Base-by-base conservation (phyloP, 2,888 invertebrate species). In the Noctua pronuba region DNA sequence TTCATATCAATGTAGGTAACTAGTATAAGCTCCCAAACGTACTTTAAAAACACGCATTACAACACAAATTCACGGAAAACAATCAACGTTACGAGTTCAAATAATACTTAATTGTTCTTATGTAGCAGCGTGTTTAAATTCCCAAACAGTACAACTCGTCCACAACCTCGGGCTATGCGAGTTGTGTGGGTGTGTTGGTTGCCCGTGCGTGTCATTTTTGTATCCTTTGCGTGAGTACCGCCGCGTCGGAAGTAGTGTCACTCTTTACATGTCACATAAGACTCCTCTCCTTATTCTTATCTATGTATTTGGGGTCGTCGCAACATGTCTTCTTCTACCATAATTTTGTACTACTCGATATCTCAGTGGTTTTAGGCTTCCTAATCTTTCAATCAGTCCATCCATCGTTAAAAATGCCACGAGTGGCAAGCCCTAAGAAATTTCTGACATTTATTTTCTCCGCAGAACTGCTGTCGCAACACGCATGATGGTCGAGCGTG, bases 21-120 rank as follows among this genome's bases (percentile, higher is more conserved):
- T 52, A 28, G 46, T 52, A 52, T 13, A 60, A 69, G n/a, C 68
- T 11, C 70, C 13, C 38, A 71, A 83, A 67, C 3, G n/a, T 1
- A 52, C 21, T 38, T 35, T 58, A 64, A 71, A 82, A 72, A 72
- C 62, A 55, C 24, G 46, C 5, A 70, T 76, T 85, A 31, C 62
- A 66, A 75, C 79, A 75, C 52, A 11, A 71, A 82, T 75, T 77
- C 70, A n/a, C 70, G 65, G 70, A 73, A 35, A 69, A 76, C 73
- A 71, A 80, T 73, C 35, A 62, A 75, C 72, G 68, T 85, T 72
- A 72, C 80, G 77, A 79, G 73, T 80, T 75, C 67, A 79, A 85
- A 81, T 75, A 86, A 74, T 72, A 79, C 65, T 73, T 83, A 85
- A 85, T 87, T 80, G 83, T 73, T 87, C 69, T 74, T 84, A 85